Evolutionary conservation across 2,888 invertebrate genomes (phyloP).

Genomic region (Ochlodes sylvanus): DNA sequence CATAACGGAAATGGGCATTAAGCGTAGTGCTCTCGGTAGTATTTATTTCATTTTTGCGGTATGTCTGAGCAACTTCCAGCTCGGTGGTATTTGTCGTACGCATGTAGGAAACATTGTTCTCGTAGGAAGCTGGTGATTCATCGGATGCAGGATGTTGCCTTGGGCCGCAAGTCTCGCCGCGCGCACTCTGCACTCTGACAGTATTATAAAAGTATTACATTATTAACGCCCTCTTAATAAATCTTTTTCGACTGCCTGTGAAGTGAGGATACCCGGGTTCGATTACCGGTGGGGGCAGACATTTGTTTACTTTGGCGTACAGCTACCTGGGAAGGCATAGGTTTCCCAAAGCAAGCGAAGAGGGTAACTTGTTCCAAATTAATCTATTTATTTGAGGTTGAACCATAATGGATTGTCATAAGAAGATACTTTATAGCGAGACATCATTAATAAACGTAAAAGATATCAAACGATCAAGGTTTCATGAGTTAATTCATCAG

Average conservation of each 20-base stretch:
- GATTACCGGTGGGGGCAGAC: too few relatives aligned
- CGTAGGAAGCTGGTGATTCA: conserved; percentile 43
- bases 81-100: conserved; percentile 16
- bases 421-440: not conserved
- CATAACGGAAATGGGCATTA: not conserved
- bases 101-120: conserved; percentile 45
- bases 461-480: not conserved
- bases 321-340: too few relatives aligned
- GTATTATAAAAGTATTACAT: not conserved
- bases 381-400: too few relatives aligned
- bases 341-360: too few relatives aligned
- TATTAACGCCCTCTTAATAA: not conserved
- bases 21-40: not conserved
- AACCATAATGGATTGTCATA: not conserved
- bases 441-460: not conserved
- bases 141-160: conserved; percentile 37
- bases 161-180: conserved; percentile 17
- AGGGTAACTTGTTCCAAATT: too few relatives aligned
- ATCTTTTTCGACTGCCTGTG: too few relatives aligned
- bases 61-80: conserved; percentile 11
- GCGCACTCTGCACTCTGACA: not conserved
- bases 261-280: too few relatives aligned
- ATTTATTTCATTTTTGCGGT: conserved; percentile 12
- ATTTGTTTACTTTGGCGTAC: too few relatives aligned
- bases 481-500: conserved; percentile 20